These are phyloP conservation scores for Bhutanitis thaidina DNA, from an alignment of 2,888 invertebrate species.

Conservation along the genomic window DNA sequence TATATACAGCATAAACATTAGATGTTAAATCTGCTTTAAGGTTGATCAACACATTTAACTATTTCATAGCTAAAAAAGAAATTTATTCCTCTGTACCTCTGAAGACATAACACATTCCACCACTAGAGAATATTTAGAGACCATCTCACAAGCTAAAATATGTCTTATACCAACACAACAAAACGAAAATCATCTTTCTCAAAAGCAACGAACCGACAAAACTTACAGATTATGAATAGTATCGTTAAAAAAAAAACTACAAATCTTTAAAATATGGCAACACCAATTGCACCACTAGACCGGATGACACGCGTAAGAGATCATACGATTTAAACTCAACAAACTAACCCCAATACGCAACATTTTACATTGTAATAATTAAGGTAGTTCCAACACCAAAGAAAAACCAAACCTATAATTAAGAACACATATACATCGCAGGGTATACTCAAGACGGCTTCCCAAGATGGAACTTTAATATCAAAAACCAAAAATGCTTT, in stretches of 20 bases:
- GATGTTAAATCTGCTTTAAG: too few species aligned
- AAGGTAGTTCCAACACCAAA: not conserved
- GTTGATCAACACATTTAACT: too few species aligned
- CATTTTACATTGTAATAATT: not conserved
- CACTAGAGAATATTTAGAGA: too few species aligned
- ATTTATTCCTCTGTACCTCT: too few species aligned
- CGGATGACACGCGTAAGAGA: slow-evolving; percentile 18
- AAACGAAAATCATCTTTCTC: not conserved
- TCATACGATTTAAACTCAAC: slow-evolving; percentile 9
- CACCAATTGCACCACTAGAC: slow-evolving; percentile 17
- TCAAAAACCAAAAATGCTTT: too few species aligned
- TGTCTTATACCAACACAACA: not conserved
- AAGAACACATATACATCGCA: too few species aligned
- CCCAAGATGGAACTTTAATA: too few species aligned
- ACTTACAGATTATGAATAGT: slow-evolving; percentile 2
- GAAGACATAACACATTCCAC: too few species aligned
- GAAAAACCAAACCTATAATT: not conserved
- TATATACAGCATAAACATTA: too few species aligned
- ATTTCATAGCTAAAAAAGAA: too few species aligned
- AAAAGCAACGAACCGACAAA: not conserved
- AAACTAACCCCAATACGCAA: not conserved
- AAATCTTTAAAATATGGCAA: slow-evolving; percentile 15
- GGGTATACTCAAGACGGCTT: too few species aligned
- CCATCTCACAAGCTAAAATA: too few species aligned
- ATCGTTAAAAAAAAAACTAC: slow-evolving; percentile 3